Percentiles rank a stretch among this genome's conserved stretches.
Evolutionary conservation across 2,797 vertebrate genomes (phyloP).

Genomic region (Eulemur rubriventer): DNA sequence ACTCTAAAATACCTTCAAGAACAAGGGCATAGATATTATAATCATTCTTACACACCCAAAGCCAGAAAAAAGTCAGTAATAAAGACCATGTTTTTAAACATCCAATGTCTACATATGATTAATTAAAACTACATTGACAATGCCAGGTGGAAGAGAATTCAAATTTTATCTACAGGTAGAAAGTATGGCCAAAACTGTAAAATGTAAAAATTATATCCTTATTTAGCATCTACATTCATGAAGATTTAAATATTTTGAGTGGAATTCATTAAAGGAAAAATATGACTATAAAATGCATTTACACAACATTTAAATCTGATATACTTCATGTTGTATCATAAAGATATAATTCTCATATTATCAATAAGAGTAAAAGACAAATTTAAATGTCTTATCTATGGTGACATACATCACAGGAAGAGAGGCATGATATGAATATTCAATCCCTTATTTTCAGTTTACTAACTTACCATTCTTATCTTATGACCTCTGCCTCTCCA

Average conservation of each 20-base stretch:
- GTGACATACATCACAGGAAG: neutral
- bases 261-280: conserved; percentile 40
- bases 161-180: conserved; percentile 5
- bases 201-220: conserved; percentile 23
- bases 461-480: neutral
- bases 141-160: neutral
- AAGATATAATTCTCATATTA: neutral
- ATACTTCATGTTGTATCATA: neutral
- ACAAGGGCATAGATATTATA: neutral
- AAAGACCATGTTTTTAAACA: neutral
- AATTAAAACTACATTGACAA: neutral
- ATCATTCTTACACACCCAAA: neutral
- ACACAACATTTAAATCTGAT: neutral
- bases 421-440: neutral
- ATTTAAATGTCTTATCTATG: conserved; percentile 29
- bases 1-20: conserved; percentile 40
- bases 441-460: neutral
- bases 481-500: neutral
- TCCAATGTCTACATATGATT: neutral
- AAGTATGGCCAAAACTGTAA: conserved; percentile 16
- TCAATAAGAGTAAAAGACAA: neutral
- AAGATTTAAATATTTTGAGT: conserved; percentile 22
- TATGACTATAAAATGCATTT: neutral
- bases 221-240: neutral
- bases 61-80: neutral